phyloP scores from a whole-genome alignment of 92 coral and sea anemone species.

The Epizoanthus rinbou region DNA sequence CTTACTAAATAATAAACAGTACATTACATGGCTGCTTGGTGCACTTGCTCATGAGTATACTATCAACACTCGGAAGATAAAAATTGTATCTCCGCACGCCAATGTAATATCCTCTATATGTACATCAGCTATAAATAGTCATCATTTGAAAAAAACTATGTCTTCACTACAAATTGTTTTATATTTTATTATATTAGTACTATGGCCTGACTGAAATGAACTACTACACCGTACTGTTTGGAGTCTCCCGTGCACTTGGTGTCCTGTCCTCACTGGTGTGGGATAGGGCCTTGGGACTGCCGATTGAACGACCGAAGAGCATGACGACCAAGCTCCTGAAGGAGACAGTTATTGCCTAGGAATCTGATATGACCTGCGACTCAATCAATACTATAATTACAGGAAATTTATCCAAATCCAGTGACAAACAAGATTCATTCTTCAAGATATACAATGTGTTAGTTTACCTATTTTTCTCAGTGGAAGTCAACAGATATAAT shows the following conservation, averaged over 20 bases:
- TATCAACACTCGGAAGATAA: too few species aligned
- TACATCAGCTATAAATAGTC: too few species aligned
- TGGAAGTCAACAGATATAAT: too few species aligned
- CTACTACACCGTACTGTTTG: constrained; percentile 95
- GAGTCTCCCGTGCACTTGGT: constrained; percentile 97
- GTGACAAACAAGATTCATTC: too few species aligned
- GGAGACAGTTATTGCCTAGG: constrained; percentile 32
- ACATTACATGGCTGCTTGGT: too few species aligned
- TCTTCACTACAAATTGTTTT: background rate
- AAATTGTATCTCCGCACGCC: too few species aligned
- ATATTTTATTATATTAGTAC: constrained; percentile 56
- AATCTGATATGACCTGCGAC: background rate
- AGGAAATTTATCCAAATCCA: too few species aligned
- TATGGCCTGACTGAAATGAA: constrained; percentile 96
- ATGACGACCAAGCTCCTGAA: constrained; percentile 88
- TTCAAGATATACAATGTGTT: too few species aligned
- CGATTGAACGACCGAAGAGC: constrained; percentile 97
- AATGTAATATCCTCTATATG: too few species aligned
- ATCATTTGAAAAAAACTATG: background rate
- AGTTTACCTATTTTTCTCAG: too few species aligned
- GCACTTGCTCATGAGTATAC: too few species aligned
- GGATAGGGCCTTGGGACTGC: constrained; percentile 96
- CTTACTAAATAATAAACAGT: too few species aligned
- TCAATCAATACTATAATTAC: background rate
- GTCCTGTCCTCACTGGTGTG: constrained; percentile 94